phyloP scores from a whole-genome alignment of 2,888 invertebrate genomes.

The Calameuta filiformis region DNA sequence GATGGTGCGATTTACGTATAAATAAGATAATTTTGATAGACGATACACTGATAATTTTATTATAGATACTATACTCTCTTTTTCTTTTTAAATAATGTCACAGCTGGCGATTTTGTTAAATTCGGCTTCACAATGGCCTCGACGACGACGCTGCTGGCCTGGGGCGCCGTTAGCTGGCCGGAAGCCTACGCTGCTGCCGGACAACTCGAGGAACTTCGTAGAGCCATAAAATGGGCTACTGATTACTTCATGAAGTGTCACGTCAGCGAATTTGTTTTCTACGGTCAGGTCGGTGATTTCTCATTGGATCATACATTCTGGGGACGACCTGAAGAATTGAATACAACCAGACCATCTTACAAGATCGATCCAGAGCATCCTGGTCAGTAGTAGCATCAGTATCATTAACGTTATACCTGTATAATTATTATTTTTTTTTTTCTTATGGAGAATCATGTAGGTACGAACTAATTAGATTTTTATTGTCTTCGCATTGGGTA shows the following conservation, averaged over 20 bases:
- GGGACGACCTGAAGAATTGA: conserved; percentile 74
- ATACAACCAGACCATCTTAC: conserved; percentile 70
- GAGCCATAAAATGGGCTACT: conserved; percentile 70
- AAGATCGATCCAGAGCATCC: conserved; percentile 70
- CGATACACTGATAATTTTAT: conserved; percentile 9
- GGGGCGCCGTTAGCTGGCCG: conserved; percentile 69
- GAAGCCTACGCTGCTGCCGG: conserved; percentile 67
- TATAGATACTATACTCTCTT: neutral
- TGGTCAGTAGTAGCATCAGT: conserved; percentile 49
- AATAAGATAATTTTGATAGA: conserved; percentile 1
- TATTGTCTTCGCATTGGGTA: neutral
- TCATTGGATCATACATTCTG: conserved; percentile 71
- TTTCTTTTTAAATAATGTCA: conserved; percentile 26
- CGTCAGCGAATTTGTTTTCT: conserved; percentile 67
- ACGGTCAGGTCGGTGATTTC: conserved; percentile 72
- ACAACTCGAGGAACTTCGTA: conserved; percentile 65
- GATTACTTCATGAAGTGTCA: conserved; percentile 73
- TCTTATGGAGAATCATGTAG: neutral
- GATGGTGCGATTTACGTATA: conserved; percentile 64
- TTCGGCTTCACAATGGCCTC: conserved; percentile 71
- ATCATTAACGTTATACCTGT: neutral
- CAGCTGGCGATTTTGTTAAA: conserved; percentile 71
- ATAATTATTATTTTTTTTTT: neutral
- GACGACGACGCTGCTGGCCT: conserved; percentile 69
- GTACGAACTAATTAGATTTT: neutral